Evolutionary conservation across 2,888 invertebrate species (phyloP).

Genomic region (Cheiracanthium punctorium): DNA sequence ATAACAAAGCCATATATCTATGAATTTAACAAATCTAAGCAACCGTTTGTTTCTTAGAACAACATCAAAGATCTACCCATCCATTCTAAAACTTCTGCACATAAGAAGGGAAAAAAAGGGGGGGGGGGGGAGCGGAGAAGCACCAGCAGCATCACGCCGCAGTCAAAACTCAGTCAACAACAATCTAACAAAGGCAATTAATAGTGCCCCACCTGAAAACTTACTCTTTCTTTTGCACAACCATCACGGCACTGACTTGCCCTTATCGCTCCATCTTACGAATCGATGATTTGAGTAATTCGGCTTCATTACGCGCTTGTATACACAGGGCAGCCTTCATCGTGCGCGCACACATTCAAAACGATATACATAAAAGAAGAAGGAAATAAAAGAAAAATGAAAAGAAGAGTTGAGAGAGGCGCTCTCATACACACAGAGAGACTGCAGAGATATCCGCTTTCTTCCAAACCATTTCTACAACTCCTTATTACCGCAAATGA

Average conservation of each 20-base stretch:
- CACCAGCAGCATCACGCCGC: not conserved
- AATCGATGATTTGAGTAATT: constrained; percentile 63
- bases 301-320: constrained; percentile 53
- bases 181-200: constrained; percentile 14
- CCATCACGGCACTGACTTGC: not conserved
- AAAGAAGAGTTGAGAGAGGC: not conserved
- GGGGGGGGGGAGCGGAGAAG: no score
- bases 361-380: constrained; percentile 3
- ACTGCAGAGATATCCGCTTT: constrained; percentile 26
- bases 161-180: not conserved
- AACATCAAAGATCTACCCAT: no score
- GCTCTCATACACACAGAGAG: no score
- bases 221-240: constrained; percentile 1
- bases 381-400: not conserved
- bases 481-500: constrained; percentile 61
- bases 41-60: no score
- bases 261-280: constrained; percentile 23
- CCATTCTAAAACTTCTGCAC: no score
- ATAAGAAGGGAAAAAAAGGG: no score
- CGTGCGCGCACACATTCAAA: constrained; percentile 9
- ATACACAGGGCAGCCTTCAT: not conserved
- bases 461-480: constrained; percentile 25
- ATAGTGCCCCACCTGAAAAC: constrained; percentile 10
- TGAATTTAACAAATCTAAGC: no score
- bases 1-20: no score